These are phyloP conservation scores for Solenopsis invicta DNA, from an alignment of 1,140 invertebrate genomes.

Conservation along the genomic window DNA sequence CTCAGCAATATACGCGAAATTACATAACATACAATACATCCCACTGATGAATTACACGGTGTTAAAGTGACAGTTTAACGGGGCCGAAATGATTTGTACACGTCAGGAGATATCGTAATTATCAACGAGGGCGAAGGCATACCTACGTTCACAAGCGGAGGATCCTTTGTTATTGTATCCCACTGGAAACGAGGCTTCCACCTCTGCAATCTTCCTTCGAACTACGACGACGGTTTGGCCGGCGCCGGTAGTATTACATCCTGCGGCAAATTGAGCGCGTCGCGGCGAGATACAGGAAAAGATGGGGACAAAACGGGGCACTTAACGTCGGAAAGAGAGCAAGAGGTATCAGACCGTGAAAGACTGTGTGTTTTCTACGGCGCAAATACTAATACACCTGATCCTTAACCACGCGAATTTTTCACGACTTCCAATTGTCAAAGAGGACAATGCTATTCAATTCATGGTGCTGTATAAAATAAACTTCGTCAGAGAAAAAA, in stretches of 20 bases:
- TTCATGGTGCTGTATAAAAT: background rate
- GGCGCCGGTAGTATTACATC: conserved; percentile 55
- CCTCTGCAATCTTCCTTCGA: conserved; percentile 46
- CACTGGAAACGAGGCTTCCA: conserved; percentile 49
- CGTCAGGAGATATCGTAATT: conserved; percentile 59
- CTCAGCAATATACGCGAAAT: conserved; percentile 24
- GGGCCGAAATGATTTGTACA: conserved; percentile 61
- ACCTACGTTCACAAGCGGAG: background rate
- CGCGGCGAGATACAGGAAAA: conserved; percentile 9
- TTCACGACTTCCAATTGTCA: background rate
- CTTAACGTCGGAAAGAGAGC: conserved; percentile 22
- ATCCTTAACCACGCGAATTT: background rate
- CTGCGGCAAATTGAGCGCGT: conserved; percentile 57
- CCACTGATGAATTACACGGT: conserved; percentile 42
- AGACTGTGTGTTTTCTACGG: background rate
- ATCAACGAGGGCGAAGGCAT: conserved; percentile 49
- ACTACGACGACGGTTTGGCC: conserved; percentile 19
- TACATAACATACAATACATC: conserved; percentile 52
- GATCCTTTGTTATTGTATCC: conserved; percentile 49
- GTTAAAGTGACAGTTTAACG: conserved; percentile 62
- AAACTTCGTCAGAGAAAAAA: background rate
- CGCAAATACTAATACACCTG: background rate
- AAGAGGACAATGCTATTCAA: background rate
- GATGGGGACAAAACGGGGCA: conserved; percentile 40
- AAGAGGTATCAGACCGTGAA: background rate